A percentile compares a stretch with the other conserved stretches of the same genome.
phyloP scores from a whole-genome alignment of 2,888 invertebrate species.

The Drosophila anceps region DNA sequence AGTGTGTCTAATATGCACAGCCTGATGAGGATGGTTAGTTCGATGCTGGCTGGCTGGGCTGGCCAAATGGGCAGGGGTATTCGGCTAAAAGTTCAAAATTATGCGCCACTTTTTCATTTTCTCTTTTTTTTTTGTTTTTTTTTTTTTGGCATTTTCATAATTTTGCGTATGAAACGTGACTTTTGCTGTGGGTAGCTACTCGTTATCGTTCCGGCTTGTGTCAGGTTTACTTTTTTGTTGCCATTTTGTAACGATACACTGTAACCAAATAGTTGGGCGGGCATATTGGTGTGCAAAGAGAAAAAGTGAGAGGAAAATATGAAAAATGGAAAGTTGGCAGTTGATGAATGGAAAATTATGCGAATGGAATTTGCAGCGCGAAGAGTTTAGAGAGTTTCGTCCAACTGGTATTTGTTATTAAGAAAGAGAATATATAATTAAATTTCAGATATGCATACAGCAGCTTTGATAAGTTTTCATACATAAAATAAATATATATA shows the following conservation, averaged over 20 bases:
- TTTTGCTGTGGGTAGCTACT: conserved; percentile 53
- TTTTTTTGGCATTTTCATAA: conserved; percentile 75
- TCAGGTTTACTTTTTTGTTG: conserved; percentile 33
- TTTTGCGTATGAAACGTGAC: conserved; percentile 78
- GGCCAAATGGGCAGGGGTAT: not conserved
- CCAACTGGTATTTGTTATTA: not conserved
- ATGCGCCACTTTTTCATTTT: conserved; percentile 64
- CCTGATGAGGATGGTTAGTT: conserved; percentile 6
- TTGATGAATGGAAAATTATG: not conserved
- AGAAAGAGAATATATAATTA: not conserved
- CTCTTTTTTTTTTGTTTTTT: not conserved
- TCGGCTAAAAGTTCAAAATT: conserved; percentile 57
- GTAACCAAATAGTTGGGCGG: not conserved
- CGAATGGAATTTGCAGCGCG: not conserved
- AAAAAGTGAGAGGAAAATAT: not conserved
- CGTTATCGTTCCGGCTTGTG: conserved; percentile 40
- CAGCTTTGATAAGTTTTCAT: not conserved
- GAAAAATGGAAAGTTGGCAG: not conserved
- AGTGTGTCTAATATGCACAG: conserved; percentile 52
- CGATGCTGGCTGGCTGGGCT: not conserved
- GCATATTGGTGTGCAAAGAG: not conserved
- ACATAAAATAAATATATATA: not conserved
- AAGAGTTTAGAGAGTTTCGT: not conserved
- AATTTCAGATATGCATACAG: not conserved
- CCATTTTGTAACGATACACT: conserved; percentile 3